phyloP scores from a whole-genome alignment of 2,888 invertebrate genomes.

The Erebia epiphron region DNA sequence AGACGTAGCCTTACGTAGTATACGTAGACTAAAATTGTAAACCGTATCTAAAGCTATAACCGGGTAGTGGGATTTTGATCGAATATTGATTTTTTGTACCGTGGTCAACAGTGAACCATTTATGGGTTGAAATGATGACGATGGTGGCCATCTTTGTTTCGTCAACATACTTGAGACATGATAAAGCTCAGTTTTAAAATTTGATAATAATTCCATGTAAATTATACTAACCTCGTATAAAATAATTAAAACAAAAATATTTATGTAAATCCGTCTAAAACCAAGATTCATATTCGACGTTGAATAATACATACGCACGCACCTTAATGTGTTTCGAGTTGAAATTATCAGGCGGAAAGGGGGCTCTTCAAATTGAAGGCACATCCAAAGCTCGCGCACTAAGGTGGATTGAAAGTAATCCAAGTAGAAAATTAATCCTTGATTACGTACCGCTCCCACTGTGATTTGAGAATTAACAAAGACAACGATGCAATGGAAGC shows the following conservation, averaged over 20 bases:
- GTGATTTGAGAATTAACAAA: slow-evolving; percentile 57
- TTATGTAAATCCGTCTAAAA: slow-evolving; percentile 16
- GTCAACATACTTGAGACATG: too few species aligned
- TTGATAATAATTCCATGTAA: too few species aligned
- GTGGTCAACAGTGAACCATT: too few species aligned
- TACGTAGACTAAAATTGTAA: too few species aligned
- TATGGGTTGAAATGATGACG: too few species aligned
- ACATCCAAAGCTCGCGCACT: slow-evolving; percentile 71
- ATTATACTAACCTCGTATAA: neutral
- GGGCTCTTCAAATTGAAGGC: slow-evolving; percentile 71
- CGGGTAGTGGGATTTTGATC: too few species aligned
- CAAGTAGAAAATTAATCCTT: slow-evolving; percentile 82
- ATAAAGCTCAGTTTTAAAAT: too few species aligned
- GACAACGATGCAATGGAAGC: slow-evolving; percentile 49
- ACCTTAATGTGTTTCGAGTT: slow-evolving; percentile 45
- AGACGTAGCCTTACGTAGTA: too few species aligned
- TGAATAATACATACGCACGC: slow-evolving; percentile 37
- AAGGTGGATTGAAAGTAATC: slow-evolving; percentile 80
- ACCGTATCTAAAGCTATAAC: too few species aligned
- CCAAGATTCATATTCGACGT: slow-evolving; percentile 40
- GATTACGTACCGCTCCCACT: slow-evolving; percentile 70
- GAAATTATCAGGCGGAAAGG: slow-evolving; percentile 59
- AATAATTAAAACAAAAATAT: slow-evolving; percentile 22
- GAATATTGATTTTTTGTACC: too few species aligned
- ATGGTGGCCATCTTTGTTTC: too few species aligned